Conservation (phyloP, 2,888 invertebrate species). For the Odontocerum albicorne region DNA sequence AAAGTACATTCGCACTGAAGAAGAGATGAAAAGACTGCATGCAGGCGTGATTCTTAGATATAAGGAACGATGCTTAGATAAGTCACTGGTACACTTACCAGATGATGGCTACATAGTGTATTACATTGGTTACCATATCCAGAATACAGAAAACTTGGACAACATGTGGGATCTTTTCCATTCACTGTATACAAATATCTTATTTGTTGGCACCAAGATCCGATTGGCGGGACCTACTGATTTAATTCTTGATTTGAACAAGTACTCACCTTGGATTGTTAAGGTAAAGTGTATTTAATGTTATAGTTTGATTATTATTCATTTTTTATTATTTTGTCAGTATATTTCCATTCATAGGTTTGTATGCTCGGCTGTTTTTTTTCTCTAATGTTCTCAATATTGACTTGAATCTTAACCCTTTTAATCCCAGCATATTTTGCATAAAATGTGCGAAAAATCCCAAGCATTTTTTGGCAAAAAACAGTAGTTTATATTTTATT, state of each 20-base stretch:
- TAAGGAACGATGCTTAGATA: conserved; percentile 49
- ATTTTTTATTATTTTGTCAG: too few species aligned
- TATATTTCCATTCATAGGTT: too few species aligned
- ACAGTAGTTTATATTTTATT: too few species aligned
- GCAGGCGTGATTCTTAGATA: conserved; percentile 62
- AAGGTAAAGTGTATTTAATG: too few species aligned
- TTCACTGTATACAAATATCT: conserved; percentile 64
- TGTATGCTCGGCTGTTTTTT: too few species aligned
- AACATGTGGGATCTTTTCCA: conserved; percentile 58
- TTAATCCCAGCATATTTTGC: too few species aligned
- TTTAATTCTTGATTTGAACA: conserved; percentile 66
- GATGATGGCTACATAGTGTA: conserved; percentile 74
- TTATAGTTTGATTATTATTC: too few species aligned
- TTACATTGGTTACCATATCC: conserved; percentile 71
- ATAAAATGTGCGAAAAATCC: too few species aligned
- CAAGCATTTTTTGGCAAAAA: too few species aligned
- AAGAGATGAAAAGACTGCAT: conserved; percentile 57
- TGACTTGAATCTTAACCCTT: too few species aligned
- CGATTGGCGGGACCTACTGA: conserved; percentile 69
- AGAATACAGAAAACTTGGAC: conserved; percentile 53
- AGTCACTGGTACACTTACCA: conserved; percentile 60
- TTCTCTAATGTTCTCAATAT: too few species aligned
- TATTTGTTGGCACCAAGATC: conserved; percentile 72
- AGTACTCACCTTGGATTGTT: conserved; percentile 11
- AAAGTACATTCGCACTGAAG: conserved; percentile 47